Conservation (phyloP, 2,797 vertebrate species). For the Enteromius thamalakanensis region DNA sequence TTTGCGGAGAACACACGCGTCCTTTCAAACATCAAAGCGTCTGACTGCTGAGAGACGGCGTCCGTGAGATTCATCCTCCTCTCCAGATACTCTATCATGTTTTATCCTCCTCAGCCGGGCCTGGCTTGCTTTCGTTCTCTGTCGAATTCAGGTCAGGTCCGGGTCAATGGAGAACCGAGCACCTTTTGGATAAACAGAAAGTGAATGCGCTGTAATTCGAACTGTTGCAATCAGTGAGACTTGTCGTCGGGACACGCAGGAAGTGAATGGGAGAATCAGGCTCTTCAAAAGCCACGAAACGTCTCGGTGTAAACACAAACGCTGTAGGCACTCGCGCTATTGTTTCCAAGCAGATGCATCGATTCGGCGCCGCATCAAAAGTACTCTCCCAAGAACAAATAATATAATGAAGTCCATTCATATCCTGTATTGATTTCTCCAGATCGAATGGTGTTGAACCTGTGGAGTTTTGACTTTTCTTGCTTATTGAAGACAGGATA, state of each 20-base stretch:
- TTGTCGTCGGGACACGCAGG: constrained; percentile 58
- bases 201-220: constrained; percentile 57
- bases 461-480: constrained; percentile 40
- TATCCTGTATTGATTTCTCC: constrained; percentile 57
- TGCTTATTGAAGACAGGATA: constrained; percentile 50
- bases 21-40: constrained; percentile 52
- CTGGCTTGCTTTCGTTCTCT: constrained; percentile 34
- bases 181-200: constrained; percentile 46
- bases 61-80: constrained; percentile 40
- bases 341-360: constrained; percentile 57
- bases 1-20: constrained; percentile 50
- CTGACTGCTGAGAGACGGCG: constrained; percentile 49
- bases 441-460: constrained; percentile 39
- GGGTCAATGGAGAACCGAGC: constrained; percentile 45
- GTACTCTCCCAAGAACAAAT: constrained; percentile 64
- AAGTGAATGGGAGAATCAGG: constrained; percentile 61
- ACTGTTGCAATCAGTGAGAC: constrained; percentile 63
- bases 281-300: constrained; percentile 40
- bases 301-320: constrained; percentile 31
- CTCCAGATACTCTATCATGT: constrained; percentile 26
- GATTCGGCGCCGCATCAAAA: constrained; percentile 57
- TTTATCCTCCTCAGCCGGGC: constrained; percentile 36
- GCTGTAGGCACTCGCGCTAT: constrained; percentile 37
- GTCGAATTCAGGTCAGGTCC: constrained; percentile 40
- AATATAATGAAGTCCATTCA: constrained; percentile 68